Evolutionary conservation across 1,140 invertebrate genomes (phyloP), one percentile per base, ranked within the genome.

Genomic region (Ceratitis capitata): DNA sequence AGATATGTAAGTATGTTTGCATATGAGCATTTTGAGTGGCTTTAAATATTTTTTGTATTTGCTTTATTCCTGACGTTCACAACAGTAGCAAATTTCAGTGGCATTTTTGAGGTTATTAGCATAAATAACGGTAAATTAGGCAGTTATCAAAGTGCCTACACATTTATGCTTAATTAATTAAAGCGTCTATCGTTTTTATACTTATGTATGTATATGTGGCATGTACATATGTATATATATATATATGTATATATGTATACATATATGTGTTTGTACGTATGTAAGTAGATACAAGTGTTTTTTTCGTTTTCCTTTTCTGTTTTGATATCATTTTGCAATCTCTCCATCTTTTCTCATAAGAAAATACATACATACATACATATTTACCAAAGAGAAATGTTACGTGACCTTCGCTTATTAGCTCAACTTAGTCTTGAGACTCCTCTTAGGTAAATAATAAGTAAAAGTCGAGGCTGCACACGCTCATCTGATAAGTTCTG

Each of bases 71-170:
- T 56, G 51, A 19, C 51, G 19, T n/a, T n/a, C 45, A 47, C 1
- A 78, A 78, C 69, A 78, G 69, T 78, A 78, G 69, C 69, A 78
- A n/a, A n/a, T 9, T 78, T 78, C 35, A n/a, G 39, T n/a, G 39
- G 69, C 32, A 69, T 29, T 78, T 45, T 45, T 78, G 6, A 42
- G n/a, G 69, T 78, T 39, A 78, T 78, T 78, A 78, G 39, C 69
- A 78, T 78, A 78, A 42, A 78, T 16, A 69, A 69, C 61, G 32
- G 61, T 47, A 78, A 23, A 7, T 78, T 45, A 78, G 69, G 69
- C 12, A 61, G 56, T 7, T 53, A 53, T 16, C 14, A 19, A 53
- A 19, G n/a, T 47, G 7, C 45, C 14, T 47, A 47, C 51, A 56
- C 29, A 61, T 29, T 7, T 26, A 61, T 26, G n/a, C n/a, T n/a